These are phyloP conservation scores for Coreoperca whiteheadi DNA, from an alignment of 2,113 vertebrate species.

Conservation along the genomic window DNA sequence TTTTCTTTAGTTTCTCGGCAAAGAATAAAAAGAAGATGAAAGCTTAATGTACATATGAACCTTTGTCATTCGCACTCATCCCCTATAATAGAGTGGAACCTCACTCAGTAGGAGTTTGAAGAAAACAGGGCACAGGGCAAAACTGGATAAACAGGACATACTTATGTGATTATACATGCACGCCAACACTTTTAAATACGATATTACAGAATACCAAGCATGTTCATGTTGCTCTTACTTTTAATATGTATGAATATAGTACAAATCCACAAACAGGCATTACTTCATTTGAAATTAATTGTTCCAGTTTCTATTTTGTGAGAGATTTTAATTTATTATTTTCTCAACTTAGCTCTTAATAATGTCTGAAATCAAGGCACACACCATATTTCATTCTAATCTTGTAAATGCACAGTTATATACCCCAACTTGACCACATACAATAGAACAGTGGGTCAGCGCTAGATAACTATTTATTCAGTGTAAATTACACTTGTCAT, in stretches of 20 bases:
- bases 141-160: neutral
- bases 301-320: neutral
- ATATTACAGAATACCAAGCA: neutral
- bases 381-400: neutral
- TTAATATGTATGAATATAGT: neutral
- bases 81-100: neutral
- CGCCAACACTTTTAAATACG: neutral
- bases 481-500: neutral
- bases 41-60: neutral
- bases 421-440: neutral
- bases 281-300: neutral
- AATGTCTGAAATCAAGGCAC: neutral
- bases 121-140: neutral
- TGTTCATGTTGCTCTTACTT: neutral
- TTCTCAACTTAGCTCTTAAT: neutral
- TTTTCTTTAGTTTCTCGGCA: slow-evolving; percentile 32
- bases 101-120: neutral
- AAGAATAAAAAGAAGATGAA: slow-evolving; percentile 13
- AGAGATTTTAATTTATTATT: neutral
- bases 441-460: neutral
- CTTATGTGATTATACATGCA: neutral
- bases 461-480: too few species aligned
- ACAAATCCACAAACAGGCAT: neutral
- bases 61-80: neutral
- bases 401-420: neutral